Base-by-base conservation (phyloP, 1,140 invertebrate species). In the Mylabris phalerata region DNA sequence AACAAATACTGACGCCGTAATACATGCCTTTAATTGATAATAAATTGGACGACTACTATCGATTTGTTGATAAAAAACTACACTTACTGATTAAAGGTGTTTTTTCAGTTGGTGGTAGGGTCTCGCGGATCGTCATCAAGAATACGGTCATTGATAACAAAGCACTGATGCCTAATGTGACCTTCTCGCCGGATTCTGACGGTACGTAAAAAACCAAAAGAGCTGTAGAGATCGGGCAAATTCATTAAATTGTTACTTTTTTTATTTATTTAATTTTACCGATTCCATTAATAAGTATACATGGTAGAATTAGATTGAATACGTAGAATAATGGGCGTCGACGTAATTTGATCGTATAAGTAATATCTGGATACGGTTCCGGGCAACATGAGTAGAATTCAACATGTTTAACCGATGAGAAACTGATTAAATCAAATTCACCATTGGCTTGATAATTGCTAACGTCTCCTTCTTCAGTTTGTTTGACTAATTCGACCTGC, bases 281-380 rank as follows among this genome's bases (percentile, higher is more conserved):
- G 48, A 89, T 88, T 51, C 87, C 83, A 67, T 92, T 93, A 67
- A 95, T 95, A 4, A 95, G 83, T 50, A 93, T 83, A 73, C 92
- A 95, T 0, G 92, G 92, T 40, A 94, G 80, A 48, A 94, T 92
- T 56, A 94, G 80, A 71, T 94, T 94, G 78, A 94, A 94, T 7
- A 95, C 87, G 73, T 94, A 95, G 73, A 94, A 95, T 79, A 94
- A 83, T 0, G 92, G 92, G 63, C 90, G 76, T 58, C 92, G 75
- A 55, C 87, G 75, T 32, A 93, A 75, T 51, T 85, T 83, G 63
- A 87, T 88, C 64, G 82, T 79, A 73, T 84, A 90, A 3, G 85
- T 98, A 68, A 98, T 97, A 73, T 98, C 95, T 50, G 95, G 83
- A 68, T 93, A 94, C 25, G 92, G 91, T 74, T 93, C 91, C 69